These are phyloP conservation scores for Galeruca laticollis DNA, from an alignment of 2,888 invertebrate species.

Conservation along the genomic window DNA sequence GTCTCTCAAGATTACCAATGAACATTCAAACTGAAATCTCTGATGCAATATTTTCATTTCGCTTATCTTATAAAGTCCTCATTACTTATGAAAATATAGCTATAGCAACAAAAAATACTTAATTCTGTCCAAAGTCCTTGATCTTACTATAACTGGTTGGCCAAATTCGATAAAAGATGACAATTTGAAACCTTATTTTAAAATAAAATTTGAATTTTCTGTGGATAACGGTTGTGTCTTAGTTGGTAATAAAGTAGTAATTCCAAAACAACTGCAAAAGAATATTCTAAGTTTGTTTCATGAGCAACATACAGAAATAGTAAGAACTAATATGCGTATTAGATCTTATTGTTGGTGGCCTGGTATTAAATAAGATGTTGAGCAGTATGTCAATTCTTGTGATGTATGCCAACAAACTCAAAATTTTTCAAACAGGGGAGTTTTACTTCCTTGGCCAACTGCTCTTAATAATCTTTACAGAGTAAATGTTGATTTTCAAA, in stretches of 20 bases:
- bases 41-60: too few relatives aligned
- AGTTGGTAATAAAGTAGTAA: conserved; percentile 16
- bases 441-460: neutral
- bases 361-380: conserved; percentile 22
- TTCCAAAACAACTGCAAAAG: neutral
- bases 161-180: too few relatives aligned
- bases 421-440: too few relatives aligned
- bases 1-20: too few relatives aligned
- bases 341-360: conserved; percentile 29
- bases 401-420: conserved; percentile 16
- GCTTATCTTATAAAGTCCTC: too few relatives aligned
- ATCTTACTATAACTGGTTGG: too few relatives aligned
- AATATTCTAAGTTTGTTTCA: conserved; percentile 22
- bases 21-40: too few relatives aligned
- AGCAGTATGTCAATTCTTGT: conserved; percentile 15
- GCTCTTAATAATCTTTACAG: neutral
- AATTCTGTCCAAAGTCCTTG: too few relatives aligned
- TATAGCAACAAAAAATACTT: too few relatives aligned
- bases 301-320: conserved; percentile 25
- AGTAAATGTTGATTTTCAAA: neutral
- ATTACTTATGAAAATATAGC: too few relatives aligned
- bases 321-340: conserved; percentile 22
- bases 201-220: conserved; percentile 14
- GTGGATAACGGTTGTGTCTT: conserved; percentile 8
- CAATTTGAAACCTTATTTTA: conserved; percentile 18